Evolutionary conservation across 2,797 vertebrate species (phyloP).

Genomic region (Staurois parvus): DNA sequence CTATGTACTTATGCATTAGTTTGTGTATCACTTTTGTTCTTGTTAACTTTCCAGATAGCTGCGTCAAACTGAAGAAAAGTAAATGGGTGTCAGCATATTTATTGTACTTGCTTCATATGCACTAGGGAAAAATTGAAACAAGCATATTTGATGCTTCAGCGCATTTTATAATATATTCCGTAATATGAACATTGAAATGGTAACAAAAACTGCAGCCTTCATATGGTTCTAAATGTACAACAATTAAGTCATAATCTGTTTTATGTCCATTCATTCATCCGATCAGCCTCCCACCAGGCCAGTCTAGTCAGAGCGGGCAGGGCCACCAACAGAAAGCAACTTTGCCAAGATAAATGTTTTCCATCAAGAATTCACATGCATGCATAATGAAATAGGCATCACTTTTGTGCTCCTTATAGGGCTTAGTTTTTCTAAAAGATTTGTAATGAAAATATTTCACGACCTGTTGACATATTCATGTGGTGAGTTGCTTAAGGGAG

Average conservation of each 20-base stretch:
- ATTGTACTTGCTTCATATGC: background rate
- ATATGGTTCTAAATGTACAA: conserved; percentile 12
- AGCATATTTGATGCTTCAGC: conserved; percentile 2
- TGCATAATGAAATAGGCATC: conserved; percentile 74
- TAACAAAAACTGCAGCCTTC: background rate
- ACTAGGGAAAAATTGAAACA: background rate
- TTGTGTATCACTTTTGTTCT: background rate
- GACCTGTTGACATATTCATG: conserved; percentile 84
- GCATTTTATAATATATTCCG: conserved; percentile 3
- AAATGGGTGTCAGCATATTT: background rate
- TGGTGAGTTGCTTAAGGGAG: conserved; percentile 78
- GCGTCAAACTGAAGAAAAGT: background rate
- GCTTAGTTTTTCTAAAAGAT: conserved; percentile 74
- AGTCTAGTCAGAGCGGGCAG: conserved; percentile 69
- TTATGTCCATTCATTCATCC: conserved; percentile 53
- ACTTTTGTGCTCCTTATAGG: conserved; percentile 73
- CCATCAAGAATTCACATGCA: conserved; percentile 74
- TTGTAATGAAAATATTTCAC: conserved; percentile 82
- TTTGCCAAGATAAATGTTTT: conserved; percentile 81
- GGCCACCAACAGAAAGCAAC: conserved; percentile 74
- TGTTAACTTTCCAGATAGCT: background rate
- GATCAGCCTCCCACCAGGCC: conserved; percentile 67
- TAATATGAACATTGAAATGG: background rate
- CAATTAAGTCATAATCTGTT: conserved; percentile 66
- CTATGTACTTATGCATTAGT: background rate